Percentiles rank a stretch among this genome's conserved stretches.
Evolutionary conservation across 2,113 vertebrate species (phyloP).

Genomic region (Ammodytes marinus): DNA sequence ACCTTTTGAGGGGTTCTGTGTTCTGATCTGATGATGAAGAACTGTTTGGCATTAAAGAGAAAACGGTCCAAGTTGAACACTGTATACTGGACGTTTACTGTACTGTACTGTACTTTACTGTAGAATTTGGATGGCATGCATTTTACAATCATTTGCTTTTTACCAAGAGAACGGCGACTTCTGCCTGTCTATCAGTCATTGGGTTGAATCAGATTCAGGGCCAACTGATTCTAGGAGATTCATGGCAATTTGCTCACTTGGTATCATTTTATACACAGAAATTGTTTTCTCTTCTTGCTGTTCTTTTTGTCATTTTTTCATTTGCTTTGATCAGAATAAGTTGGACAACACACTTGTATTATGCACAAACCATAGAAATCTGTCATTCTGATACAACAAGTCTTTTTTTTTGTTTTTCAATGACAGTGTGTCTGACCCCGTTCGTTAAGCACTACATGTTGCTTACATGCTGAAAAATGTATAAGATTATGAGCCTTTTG

Average conservation of each 20-base stretch:
- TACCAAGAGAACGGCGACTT: constrained; percentile 76
- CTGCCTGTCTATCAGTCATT: constrained; percentile 67
- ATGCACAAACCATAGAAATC: constrained; percentile 89
- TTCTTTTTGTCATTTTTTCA: constrained; percentile 65
- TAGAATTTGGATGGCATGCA: constrained; percentile 84
- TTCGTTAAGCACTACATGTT: constrained; percentile 82
- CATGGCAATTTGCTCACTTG: constrained; percentile 55
- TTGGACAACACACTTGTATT: constrained; percentile 85
- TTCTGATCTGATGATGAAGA: constrained; percentile 54
- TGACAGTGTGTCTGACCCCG: constrained; percentile 76
- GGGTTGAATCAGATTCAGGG: constrained; percentile 66
- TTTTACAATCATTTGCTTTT: constrained; percentile 84
- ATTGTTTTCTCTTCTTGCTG: constrained; percentile 63
- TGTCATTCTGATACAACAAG: constrained; percentile 79
- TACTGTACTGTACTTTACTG: constrained; percentile 67
- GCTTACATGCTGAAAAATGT: constrained; percentile 85
- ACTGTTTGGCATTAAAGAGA: constrained; percentile 67
- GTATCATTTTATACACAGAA: constrained; percentile 76
- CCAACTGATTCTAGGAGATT: constrained; percentile 55
- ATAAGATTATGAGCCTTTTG: constrained; percentile 77
- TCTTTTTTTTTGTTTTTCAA: constrained; percentile 80
- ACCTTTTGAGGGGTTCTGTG: constrained; percentile 38
- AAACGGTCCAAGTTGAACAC: constrained; percentile 69
- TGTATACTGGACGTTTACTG: constrained; percentile 70
- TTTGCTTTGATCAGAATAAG: constrained; percentile 83